A percentile compares a stretch with the other conserved stretches of the same genome.
phyloP scores from a whole-genome alignment of 2,113 vertebrate species.

The Lamprotornis superbus region DNA sequence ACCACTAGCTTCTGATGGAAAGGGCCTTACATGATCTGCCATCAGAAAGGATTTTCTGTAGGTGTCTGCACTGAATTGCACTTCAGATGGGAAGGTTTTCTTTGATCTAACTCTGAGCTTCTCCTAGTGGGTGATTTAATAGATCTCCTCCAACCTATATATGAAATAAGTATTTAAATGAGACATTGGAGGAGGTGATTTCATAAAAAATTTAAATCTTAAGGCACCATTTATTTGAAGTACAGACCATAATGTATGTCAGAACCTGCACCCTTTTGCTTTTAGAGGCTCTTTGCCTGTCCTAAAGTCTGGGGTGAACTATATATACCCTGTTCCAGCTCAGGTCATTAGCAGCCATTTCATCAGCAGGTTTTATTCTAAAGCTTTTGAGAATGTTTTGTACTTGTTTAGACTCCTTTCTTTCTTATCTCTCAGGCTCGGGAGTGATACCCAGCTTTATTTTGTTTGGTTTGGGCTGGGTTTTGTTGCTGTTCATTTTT shows the following conservation, averaged over 20 bases:
- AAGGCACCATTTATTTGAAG: neutral
- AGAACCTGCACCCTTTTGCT: neutral
- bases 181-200: neutral
- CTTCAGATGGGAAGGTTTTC: neutral
- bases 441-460: neutral
- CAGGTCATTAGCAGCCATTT: neutral
- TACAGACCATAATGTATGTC: neutral
- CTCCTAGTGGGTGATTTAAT: neutral
- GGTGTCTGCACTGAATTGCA: neutral
- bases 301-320: neutral
- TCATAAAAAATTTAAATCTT: neutral
- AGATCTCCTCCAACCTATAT: neutral
- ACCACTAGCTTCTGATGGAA: neutral
- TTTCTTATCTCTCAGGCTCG: neutral
- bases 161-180: neutral
- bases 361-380: neutral
- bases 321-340: neutral
- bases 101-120: neutral
- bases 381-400: neutral
- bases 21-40: neutral
- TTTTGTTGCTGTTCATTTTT: neutral
- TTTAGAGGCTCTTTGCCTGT: neutral
- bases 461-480: accelerated
- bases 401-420: neutral
- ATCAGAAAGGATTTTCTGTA: neutral